Conservation (phyloP, 2,888 invertebrate genomes). For the Rotaria magnacalcarata region DNA sequence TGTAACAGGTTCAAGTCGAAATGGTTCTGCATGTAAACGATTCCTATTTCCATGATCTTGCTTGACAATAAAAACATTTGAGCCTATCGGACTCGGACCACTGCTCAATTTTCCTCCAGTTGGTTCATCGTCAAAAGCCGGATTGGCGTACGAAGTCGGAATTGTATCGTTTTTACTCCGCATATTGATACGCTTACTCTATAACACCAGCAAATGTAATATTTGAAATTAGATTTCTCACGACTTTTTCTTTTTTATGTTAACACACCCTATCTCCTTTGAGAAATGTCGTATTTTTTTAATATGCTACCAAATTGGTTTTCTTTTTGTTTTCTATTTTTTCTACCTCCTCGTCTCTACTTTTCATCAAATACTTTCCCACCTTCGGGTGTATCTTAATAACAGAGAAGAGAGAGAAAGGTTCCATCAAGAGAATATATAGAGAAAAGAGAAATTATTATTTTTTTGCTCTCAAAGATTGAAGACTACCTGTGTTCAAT, state of each 20-base stretch:
- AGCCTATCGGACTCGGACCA: conserved; percentile 20
- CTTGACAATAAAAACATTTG: conserved; percentile 20
- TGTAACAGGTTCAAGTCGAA: background rate
- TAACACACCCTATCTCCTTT: background rate
- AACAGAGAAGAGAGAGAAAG: background rate
- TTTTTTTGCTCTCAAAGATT: background rate
- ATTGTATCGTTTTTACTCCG: no score
- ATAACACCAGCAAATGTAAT: background rate
- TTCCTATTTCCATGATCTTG: background rate
- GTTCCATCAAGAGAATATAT: background rate
- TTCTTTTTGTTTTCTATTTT: background rate
- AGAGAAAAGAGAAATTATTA: background rate
- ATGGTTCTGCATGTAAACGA: background rate
- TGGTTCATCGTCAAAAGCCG: background rate
- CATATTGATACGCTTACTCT: background rate
- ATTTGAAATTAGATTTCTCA: background rate
- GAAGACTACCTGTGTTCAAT: background rate
- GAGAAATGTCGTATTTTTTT: background rate
- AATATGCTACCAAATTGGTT: background rate
- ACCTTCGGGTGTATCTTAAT: background rate
- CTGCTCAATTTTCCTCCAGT: background rate
- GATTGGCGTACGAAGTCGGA: background rate
- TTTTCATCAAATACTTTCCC: background rate
- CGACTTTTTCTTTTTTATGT: background rate
- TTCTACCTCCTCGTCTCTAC: background rate